Conservation (phyloP, 2,888 invertebrate genomes). For the Melanostoma scalare region DNA sequence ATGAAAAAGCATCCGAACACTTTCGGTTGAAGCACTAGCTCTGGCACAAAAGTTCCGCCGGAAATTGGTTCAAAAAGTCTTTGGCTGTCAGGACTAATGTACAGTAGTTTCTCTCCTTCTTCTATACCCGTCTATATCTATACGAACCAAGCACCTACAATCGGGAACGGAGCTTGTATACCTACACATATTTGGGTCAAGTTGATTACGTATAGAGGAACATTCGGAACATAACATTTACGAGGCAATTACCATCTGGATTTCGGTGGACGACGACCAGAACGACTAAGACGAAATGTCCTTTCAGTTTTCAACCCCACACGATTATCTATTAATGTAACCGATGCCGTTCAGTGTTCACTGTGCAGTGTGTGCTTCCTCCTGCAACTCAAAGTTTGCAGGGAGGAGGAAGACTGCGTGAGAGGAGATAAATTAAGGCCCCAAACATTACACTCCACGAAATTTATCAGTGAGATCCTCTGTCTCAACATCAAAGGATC, state of each 20-base stretch:
- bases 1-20: conserved; percentile 51
- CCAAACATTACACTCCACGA: too few species aligned
- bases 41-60: conserved; percentile 33
- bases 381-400: too few species aligned
- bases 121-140: too few species aligned
- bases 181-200: conserved; percentile 1
- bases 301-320: not conserved
- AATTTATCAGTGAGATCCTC: too few species aligned
- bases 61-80: conserved; percentile 59
- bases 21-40: conserved; percentile 23
- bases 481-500: too few species aligned
- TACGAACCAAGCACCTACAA: not conserved
- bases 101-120: conserved; percentile 2
- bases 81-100: conserved; percentile 27
- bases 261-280: not conserved
- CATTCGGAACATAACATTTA: conserved; percentile 5
- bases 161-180: not conserved
- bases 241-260: conserved; percentile 6
- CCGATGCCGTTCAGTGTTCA: not conserved
- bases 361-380: not conserved
- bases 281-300: not conserved
- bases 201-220: conserved; percentile 9
- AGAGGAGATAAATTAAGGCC: too few species aligned
- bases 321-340: not conserved
- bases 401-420: too few species aligned